Conservation (phyloP, 2,797 vertebrate species). For the Xyrichtys novacula region DNA sequence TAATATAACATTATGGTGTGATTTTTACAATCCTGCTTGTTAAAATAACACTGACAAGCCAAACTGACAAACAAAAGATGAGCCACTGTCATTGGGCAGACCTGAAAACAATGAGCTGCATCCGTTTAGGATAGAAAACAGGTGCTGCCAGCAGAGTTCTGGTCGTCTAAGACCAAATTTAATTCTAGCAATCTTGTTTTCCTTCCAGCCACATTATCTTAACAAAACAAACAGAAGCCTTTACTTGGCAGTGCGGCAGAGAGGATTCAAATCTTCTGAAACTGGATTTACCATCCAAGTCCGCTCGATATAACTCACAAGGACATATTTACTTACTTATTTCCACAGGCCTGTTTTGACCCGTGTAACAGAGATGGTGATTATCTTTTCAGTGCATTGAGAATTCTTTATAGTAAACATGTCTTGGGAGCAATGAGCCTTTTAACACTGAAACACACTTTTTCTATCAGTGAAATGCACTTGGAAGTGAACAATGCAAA, state of each 20-base stretch:
- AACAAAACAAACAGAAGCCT: background rate
- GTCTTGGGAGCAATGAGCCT: slow-evolving; percentile 48
- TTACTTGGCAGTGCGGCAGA: background rate
- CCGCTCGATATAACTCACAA: background rate
- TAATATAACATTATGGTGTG: too few species aligned
- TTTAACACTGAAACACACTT: slow-evolving; percentile 26
- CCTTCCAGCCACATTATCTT: background rate
- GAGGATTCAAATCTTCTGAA: background rate
- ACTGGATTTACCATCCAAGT: slow-evolving; percentile 1
- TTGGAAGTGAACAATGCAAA: slow-evolving; percentile 60
- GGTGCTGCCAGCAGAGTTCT: too few species aligned
- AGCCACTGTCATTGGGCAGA: too few species aligned
- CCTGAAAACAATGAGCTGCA: too few species aligned
- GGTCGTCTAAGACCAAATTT: slow-evolving; percentile 1
- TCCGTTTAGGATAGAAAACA: too few species aligned
- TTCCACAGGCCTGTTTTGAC: background rate
- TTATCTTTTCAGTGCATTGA: slow-evolving; percentile 25
- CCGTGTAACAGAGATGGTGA: slow-evolving; percentile 3
- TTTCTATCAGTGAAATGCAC: slow-evolving; percentile 52
- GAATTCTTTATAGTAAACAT: slow-evolving; percentile 32
- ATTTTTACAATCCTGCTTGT: too few species aligned
- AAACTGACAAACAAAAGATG: too few species aligned
- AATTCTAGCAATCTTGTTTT: background rate
- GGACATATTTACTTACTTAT: background rate
- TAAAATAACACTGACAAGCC: too few species aligned